Conservation (phyloP, 2,113 vertebrate species). For the Nymphicus hollandicus region DNA sequence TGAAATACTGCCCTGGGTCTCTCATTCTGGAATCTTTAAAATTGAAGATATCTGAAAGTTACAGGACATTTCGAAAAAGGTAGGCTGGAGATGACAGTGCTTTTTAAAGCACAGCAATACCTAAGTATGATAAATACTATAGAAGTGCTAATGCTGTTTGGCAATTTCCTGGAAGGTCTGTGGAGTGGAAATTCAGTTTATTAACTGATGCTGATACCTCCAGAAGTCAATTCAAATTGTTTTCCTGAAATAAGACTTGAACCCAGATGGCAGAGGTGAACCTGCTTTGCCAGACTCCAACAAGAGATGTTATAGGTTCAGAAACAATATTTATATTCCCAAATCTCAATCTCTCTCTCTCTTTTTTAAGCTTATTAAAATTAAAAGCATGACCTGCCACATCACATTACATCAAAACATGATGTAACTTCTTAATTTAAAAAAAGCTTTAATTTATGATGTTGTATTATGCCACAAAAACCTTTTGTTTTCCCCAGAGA, state of each 20-base stretch:
- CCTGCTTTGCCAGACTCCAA: background rate
- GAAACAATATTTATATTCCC: background rate
- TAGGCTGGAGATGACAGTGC: background rate
- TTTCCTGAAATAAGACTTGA: conserved; percentile 20
- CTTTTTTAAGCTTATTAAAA: conserved; percentile 52
- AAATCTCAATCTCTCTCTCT: background rate
- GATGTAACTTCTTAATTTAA: conserved; percentile 62
- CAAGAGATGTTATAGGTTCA: background rate
- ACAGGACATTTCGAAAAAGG: background rate
- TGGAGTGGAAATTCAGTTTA: conserved; percentile 16
- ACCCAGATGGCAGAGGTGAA: conserved; percentile 39
- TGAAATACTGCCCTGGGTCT: background rate
- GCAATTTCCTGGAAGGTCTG: background rate
- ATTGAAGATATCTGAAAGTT: background rate
- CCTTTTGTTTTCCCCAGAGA: conserved; percentile 65
- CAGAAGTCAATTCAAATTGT: conserved; percentile 24
- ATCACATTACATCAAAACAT: conserved; percentile 70
- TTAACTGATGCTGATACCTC: conserved; percentile 13
- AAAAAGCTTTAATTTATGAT: conserved; percentile 67
- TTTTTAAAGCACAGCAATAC: background rate
- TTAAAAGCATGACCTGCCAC: conserved; percentile 63
- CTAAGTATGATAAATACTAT: background rate
- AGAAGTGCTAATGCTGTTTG: background rate
- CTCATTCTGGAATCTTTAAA: background rate
- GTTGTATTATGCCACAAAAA: conserved; percentile 57